A percentile compares a stretch with the other conserved stretches of the same genome.
Evolutionary conservation across 2,888 invertebrate species (phyloP).

Genomic region (Meghimatium bilineatum): DNA sequence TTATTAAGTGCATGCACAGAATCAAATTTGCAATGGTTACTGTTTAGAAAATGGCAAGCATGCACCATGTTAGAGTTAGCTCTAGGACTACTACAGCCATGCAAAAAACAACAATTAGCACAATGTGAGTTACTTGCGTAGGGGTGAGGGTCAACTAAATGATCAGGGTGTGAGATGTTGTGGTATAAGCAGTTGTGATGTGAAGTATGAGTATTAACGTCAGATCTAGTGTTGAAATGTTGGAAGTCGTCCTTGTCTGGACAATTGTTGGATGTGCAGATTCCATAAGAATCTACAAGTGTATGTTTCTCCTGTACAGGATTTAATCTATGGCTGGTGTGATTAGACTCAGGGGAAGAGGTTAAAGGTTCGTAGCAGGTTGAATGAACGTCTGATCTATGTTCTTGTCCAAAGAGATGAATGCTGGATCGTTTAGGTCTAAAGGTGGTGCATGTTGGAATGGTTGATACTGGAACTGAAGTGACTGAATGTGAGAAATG

Average conservation of each 20-base stretch:
- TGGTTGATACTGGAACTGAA: not conserved
- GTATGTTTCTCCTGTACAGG: not conserved
- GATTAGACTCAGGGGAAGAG: not conserved
- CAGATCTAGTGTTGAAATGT: not conserved
- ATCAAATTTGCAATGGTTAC: not conserved
- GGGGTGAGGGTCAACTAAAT: not conserved
- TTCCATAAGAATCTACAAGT: not conserved
- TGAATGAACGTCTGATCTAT: not conserved
- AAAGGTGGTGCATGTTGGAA: not conserved
- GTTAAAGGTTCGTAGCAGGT: not conserved
- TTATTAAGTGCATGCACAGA: not conserved
- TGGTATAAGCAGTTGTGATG: not conserved
- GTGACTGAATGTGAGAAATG: not conserved
- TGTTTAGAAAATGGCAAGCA: not conserved
- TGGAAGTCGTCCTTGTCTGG: not conserved
- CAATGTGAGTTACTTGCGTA: not conserved
- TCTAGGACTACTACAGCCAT: not conserved
- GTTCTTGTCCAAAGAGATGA: not conserved
- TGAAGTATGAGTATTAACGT: not conserved
- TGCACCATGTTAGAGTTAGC: not conserved
- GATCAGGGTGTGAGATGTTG: not conserved
- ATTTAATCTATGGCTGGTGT: not conserved
- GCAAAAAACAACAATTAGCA: constrained; percentile 7
- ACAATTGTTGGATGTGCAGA: not conserved
- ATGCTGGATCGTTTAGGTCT: not conserved